A percentile compares a stretch with the other conserved stretches of the same genome.
Evolutionary conservation across 2,888 invertebrate genomes (phyloP).

Genomic region (Oscheius myriophilus): DNA sequence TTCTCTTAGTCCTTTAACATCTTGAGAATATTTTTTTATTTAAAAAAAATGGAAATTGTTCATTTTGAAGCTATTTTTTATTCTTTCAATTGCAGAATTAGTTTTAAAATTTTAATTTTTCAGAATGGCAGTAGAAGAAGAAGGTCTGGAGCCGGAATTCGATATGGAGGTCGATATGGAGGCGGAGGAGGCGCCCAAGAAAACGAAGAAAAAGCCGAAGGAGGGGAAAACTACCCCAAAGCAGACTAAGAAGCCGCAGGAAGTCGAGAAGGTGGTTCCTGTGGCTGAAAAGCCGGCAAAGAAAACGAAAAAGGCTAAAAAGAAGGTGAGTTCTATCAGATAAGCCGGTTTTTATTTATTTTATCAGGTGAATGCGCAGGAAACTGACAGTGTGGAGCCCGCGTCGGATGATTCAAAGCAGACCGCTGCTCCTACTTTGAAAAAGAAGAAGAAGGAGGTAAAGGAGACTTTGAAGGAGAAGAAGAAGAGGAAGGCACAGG

Average conservation of each 20-base stretch:
- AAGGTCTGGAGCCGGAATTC: slow-evolving; percentile 47
- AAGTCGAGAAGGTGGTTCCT: background rate
- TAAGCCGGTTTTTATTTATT: no score
- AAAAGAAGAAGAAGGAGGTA: slow-evolving; percentile 2
- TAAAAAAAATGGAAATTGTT: no score
- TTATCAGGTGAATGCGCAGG: background rate
- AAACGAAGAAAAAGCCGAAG: slow-evolving; percentile 32
- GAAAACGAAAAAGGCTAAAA: slow-evolving; percentile 7
- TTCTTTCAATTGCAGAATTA: no score
- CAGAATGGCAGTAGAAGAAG: slow-evolving; percentile 37
- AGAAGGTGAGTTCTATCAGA: background rate
- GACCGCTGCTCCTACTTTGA: no score
- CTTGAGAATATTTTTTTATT: background rate
- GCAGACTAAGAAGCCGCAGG: background rate
- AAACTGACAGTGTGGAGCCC: background rate
- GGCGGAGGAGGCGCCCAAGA: slow-evolving; percentile 32
- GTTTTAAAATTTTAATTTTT: background rate
- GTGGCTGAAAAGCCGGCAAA: background rate
- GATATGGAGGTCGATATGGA: slow-evolving; percentile 42
- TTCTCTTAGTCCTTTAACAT: background rate
- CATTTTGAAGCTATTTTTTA: no score
- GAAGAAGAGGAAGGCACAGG: background rate
- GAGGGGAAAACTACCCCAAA: background rate
- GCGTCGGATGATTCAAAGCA: background rate
- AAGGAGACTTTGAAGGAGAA: background rate